Evolutionary conservation across 2,113 vertebrate species (phyloP), one percentile per base, ranked within the genome.

Genomic region (Puntigrus tetrazona): DNA sequence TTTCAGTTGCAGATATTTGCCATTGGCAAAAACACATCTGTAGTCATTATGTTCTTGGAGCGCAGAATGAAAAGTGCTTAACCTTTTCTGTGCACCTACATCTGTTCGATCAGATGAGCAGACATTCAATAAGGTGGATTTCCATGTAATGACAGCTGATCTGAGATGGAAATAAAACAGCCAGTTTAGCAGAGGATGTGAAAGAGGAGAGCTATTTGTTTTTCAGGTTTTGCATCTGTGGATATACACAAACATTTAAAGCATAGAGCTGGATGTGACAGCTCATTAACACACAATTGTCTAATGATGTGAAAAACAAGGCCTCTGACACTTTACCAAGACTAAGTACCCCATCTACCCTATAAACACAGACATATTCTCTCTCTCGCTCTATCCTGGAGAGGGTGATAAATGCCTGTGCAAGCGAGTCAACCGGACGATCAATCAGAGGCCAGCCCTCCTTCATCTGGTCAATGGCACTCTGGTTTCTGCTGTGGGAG

Each of bases 401-500:
- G 89, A 91, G 90, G 88, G 87, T 90, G 92, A 92, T 89, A 90
- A 94, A 93, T 91, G 91, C 91, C 91, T 90, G 91, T 92, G 91
- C 91, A 92, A 93, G 92, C 88, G 91, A 90, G 93, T 95, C 94
- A 93, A 94, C 94, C 73, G 87, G 84, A 82, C 63, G 84, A 93
- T 94, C 94, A 93, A 94, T 95, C 89, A 92, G 88, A 88, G 92
- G 90, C 92, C 92, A 93, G 93, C 90, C 91, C 90, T 90, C 93
- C 89, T 92, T 93, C 88, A 86, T 84, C 88, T 92, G 92, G 94
- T 95, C 94, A 93, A 94, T 95, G 90, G 69, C 41, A 78, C 88
- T 92, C 93, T 94, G 92, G 94, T 94, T 95, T 91, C 91, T 78
- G 75, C 87, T 90, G 72, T 59, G 87, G 90, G 85, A 86, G 88